Evolutionary conservation across 2,797 vertebrate species (phyloP).

Genomic region (Arnoldichthys spilopterus): DNA sequence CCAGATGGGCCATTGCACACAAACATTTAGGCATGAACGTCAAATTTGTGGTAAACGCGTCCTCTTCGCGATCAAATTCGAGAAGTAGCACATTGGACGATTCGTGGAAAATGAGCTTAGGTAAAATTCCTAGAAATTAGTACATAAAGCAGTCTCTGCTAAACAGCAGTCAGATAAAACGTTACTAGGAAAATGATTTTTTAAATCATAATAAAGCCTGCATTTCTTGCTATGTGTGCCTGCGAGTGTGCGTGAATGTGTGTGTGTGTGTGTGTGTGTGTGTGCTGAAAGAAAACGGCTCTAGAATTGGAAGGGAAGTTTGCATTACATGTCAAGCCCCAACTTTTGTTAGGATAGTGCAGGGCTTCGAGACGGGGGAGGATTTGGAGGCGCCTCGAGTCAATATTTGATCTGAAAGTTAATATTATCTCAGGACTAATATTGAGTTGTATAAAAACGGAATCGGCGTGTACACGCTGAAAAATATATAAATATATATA

Average conservation of each 20-base stretch:
- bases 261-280: too few relatives aligned
- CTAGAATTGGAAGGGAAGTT: constrained; percentile 72
- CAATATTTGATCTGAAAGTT: constrained; percentile 97
- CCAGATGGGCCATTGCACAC: too few relatives aligned
- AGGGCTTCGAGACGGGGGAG: constrained; percentile 89
- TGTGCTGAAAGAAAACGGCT: constrained; percentile 56
- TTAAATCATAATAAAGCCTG: neutral
- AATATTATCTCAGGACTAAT: constrained; percentile 98
- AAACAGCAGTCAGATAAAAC: constrained; percentile 3
- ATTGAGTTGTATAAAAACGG: constrained; percentile 96
- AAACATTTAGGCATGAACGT: neutral
- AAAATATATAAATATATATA: constrained; percentile 64
- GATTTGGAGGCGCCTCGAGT: constrained; percentile 97
- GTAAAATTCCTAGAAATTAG: neutral
- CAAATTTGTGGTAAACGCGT: too few relatives aligned
- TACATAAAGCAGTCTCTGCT: constrained; percentile 6
- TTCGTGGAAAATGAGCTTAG: too few relatives aligned
- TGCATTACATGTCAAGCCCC: constrained; percentile 77
- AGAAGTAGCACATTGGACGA: too few relatives aligned
- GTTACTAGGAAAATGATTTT: neutral
- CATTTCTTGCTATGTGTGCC: neutral
- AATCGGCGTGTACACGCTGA: constrained; percentile 78
- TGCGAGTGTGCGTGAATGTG: too few relatives aligned
- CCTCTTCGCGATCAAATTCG: too few relatives aligned
- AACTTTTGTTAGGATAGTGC: constrained; percentile 90